phyloP scores from a whole-genome alignment of 2,888 invertebrate genomes.

The Itoplectis maculator region DNA sequence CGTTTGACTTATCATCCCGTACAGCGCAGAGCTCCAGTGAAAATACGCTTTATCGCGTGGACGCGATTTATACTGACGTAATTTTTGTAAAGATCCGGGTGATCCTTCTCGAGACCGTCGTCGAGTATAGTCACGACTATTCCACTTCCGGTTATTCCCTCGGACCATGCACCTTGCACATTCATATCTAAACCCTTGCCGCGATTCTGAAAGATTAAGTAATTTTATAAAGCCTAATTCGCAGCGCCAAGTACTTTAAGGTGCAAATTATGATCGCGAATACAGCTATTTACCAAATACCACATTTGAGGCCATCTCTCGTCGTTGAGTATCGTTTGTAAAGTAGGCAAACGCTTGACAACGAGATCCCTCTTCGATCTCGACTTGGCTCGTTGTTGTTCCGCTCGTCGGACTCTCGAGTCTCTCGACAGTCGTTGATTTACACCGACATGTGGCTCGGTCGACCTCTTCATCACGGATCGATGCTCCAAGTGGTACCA shows the following conservation, averaged over 20 bases:
- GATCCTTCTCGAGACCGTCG: constrained; percentile 97
- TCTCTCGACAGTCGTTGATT: constrained; percentile 90
- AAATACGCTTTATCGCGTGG: too few species aligned
- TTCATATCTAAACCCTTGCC: constrained; percentile 98
- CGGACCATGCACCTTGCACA: constrained; percentile 97
- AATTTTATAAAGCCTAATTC: constrained; percentile 59
- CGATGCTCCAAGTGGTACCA: constrained; percentile 94
- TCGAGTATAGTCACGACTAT: constrained; percentile 98
- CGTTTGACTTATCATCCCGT: too few species aligned
- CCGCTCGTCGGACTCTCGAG: constrained; percentile 92
- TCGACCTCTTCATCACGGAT: constrained; percentile 91
- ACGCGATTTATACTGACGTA: constrained; percentile 94
- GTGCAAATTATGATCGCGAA: not conserved
- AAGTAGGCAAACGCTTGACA: constrained; percentile 77
- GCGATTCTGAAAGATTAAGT: constrained; percentile 89
- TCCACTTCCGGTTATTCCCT: constrained; percentile 96
- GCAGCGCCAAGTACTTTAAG: too few species aligned
- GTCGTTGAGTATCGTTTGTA: constrained; percentile 89
- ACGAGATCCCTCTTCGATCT: constrained; percentile 93
- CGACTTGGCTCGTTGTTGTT: constrained; percentile 92
- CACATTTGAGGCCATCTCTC: constrained; percentile 98
- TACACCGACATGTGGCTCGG: constrained; percentile 89
- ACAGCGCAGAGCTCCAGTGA: not conserved
- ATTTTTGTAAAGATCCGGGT: constrained; percentile 96
- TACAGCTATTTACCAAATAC: constrained; percentile 94